Base-by-base conservation (phyloP, 2,888 invertebrate genomes). In the Drosophila fulvimacula region DNA sequence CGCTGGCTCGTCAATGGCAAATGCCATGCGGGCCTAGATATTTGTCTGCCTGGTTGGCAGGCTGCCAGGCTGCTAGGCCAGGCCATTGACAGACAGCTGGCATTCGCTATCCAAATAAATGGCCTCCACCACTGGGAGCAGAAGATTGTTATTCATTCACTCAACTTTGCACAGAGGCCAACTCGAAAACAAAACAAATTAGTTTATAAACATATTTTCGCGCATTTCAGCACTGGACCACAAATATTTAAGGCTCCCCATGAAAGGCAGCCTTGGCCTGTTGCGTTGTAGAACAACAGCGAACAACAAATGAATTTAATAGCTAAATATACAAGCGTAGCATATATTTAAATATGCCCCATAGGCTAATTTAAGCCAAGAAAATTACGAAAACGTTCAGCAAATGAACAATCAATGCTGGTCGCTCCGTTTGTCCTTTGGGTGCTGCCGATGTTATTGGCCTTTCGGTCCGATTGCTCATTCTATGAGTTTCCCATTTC, bases 191-290 rank as follows among this genome's bases (percentile, higher is more conserved):
- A 66, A 78, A 72, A 62, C 61, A 53, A 83, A 79, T 79, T 75
- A 72, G 74, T 77, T 72, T 70, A 62, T 63, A 70, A 73, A 70
- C 79, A 81, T 75, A 73, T 67, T 66, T 77, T 69, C 66, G 65
- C 77, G 75, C 67, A 68, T 77, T 73, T 52, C 56, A 58, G 56
- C 38, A 58, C 32, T 27, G 41, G 59, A 60, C 75, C 68, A 55
- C 76, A 76, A 73, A 55, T 46, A 64, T 61, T 61, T 52, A 21
- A 11, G 24, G 36, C 4, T 55, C 56, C 46, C 24, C 21, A 39
- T 7, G n/a, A 24, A 24, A 15, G 53, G 2, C 27, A 27, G 15
- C 30, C 46, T 57, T 56, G 11, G 42, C 34, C 60, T 57, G 42
- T 49, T 61, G 27, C 41, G 19, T 3, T 13, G 19, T 4, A 2